A percentile compares a stretch with the other conserved stretches of the same genome.
Conservation (phyloP, 2,797 vertebrate genomes). For the Poeciliopsis turneri region DNA sequence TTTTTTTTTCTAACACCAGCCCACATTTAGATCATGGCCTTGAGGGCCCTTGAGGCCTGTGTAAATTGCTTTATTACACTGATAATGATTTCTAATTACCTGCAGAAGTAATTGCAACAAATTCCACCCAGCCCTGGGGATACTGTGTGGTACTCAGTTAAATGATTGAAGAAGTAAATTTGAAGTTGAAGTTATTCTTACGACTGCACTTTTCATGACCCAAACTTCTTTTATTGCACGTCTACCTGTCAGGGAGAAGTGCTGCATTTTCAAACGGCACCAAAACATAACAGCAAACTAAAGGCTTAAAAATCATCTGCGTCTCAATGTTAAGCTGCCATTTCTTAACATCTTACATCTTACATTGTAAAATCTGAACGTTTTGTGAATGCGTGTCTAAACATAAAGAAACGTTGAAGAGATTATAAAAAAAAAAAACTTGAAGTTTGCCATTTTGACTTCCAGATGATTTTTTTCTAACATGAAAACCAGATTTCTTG, state of each 20-base stretch:
- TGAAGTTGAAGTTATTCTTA: conserved; percentile 8
- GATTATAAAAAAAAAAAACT: background rate
- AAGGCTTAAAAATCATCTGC: background rate
- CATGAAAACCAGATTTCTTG: background rate
- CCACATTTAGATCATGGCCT: conserved; percentile 52
- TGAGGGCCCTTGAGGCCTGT: conserved; percentile 46
- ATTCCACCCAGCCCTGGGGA: conserved; percentile 64
- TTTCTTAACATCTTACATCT: background rate
- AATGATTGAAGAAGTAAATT: conserved; percentile 7
- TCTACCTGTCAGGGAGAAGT: background rate
- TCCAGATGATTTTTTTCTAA: background rate
- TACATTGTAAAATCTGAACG: background rate
- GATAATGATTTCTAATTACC: conserved; percentile 68
- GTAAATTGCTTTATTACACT: conserved; percentile 61
- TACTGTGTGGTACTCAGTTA: conserved; percentile 32
- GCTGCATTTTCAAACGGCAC: background rate
- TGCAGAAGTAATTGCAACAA: conserved; percentile 67
- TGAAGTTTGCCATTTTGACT: background rate
- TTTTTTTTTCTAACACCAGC: conserved; percentile 36
- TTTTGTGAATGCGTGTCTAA: background rate
- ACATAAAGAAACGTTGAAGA: background rate
- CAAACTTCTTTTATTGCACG: background rate
- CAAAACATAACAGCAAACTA: background rate
- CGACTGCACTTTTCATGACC: background rate
- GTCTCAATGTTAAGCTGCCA: background rate